Evolutionary conservation across 2,797 vertebrate genomes (phyloP).

Genomic region (Sebastes jordani): DNA sequence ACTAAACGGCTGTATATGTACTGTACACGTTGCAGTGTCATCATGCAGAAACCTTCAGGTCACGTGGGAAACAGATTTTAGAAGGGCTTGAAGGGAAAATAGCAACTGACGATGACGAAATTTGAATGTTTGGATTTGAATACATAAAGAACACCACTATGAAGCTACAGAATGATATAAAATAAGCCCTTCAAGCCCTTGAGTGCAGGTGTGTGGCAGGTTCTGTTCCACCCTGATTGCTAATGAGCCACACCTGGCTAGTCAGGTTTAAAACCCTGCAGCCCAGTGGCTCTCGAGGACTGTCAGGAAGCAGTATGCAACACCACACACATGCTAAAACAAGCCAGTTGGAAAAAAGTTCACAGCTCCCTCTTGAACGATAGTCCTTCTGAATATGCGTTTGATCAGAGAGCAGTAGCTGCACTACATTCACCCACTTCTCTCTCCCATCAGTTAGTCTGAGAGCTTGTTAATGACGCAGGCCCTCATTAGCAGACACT

Average conservation of each 20-base stretch:
- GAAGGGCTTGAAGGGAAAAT: no score
- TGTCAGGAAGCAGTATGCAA: not conserved
- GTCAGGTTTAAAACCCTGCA: not conserved
- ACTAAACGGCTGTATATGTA: no score
- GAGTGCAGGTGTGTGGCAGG: not conserved
- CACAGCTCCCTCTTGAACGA: not conserved
- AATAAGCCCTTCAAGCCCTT: not conserved
- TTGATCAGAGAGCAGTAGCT: conserved; percentile 9
- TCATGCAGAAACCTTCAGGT: no score
- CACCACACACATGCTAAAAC: not conserved
- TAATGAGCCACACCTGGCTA: not conserved
- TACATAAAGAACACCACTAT: no score
- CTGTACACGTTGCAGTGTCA: no score
- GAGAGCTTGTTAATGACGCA: conserved; percentile 33
- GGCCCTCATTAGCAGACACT: conserved; percentile 44
- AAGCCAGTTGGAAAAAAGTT: not conserved
- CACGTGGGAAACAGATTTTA: no score
- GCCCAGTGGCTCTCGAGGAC: not conserved
- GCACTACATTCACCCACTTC: not conserved
- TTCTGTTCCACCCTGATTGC: not conserved
- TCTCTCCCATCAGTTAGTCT: conserved; percentile 14
- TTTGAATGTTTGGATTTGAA: no score
- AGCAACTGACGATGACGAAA: no score
- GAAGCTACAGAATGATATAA: not conserved
- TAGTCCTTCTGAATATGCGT: not conserved